phyloP scores from a whole-genome alignment of 2,113 vertebrate genomes.

The Garra rufa region DNA sequence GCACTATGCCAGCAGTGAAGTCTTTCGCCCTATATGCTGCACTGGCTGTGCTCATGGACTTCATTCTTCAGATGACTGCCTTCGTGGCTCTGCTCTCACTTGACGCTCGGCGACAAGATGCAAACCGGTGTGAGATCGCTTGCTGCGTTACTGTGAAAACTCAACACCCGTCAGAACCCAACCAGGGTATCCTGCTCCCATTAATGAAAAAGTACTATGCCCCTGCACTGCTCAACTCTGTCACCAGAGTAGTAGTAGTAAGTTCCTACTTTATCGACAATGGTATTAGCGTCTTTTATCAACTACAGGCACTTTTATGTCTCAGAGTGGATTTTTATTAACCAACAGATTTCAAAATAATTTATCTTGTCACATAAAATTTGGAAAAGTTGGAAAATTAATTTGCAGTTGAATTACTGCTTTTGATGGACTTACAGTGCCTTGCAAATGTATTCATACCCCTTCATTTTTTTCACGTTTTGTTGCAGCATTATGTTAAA shows the following conservation, averaged over 20 bases:
- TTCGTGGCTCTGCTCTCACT: conserved; percentile 90
- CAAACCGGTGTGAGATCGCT: conserved; percentile 76
- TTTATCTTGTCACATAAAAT: too few relatives aligned
- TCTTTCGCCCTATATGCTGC: conserved; percentile 90
- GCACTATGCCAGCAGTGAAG: conserved; percentile 89
- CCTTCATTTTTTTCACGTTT: too few relatives aligned
- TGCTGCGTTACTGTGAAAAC: conserved; percentile 75
- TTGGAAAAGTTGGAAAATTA: too few relatives aligned
- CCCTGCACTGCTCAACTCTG: conserved; percentile 78
- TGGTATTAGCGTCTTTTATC: too few relatives aligned
- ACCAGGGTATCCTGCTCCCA: conserved; percentile 75
- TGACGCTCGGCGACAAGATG: conserved; percentile 84
- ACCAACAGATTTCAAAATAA: too few relatives aligned
- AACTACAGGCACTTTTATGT: too few relatives aligned
- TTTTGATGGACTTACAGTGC: too few relatives aligned
- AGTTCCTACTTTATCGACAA: conserved; percentile 26
- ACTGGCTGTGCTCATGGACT: conserved; percentile 85
- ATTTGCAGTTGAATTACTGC: too few relatives aligned
- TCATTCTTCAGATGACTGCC: conserved; percentile 88
- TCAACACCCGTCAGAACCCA: conserved; percentile 50
- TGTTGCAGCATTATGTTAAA: too few relatives aligned
- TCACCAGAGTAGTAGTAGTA: conserved; percentile 81
- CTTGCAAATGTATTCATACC: too few relatives aligned
- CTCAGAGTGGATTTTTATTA: too few relatives aligned
- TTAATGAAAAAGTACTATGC: conserved; percentile 81